Evolutionary conservation across 2,888 invertebrate genomes (phyloP).

Genomic region (Drosophila monieri): DNA sequence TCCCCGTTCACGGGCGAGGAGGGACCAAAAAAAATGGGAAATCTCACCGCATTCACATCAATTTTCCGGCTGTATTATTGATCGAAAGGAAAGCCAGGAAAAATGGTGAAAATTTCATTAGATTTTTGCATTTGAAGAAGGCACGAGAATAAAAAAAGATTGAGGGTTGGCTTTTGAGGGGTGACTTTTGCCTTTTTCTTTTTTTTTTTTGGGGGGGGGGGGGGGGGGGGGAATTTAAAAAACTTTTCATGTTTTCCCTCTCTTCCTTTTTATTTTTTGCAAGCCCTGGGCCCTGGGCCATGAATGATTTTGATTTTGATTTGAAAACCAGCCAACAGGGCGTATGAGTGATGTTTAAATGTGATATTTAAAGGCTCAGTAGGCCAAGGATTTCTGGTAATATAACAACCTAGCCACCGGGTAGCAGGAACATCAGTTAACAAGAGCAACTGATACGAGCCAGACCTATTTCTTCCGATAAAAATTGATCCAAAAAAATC

Average conservation of each 20-base stretch:
- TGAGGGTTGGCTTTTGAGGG: conserved; percentile 7
- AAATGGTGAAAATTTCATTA: conserved; percentile 43
- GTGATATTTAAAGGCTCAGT: neutral
- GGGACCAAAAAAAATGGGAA: neutral
- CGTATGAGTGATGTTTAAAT: neutral
- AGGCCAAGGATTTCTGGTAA: neutral
- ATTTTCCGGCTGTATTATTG: conserved; percentile 9
- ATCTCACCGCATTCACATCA: conserved; percentile 4
- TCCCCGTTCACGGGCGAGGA: too few relatives aligned
- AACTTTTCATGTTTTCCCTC: conserved; percentile 35
- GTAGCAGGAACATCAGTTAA: too few relatives aligned
- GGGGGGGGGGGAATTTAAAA: conserved; percentile 6
- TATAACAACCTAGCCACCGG: neutral
- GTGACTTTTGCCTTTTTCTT: conserved; percentile 1
- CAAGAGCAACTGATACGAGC: too few relatives aligned
- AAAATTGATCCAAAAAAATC: neutral
- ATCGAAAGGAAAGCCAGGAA: neutral
- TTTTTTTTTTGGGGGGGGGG: neutral
- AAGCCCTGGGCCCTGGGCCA: conserved; percentile 23
- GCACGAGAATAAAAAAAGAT: conserved; percentile 16
- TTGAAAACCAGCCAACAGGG: conserved; percentile 12
- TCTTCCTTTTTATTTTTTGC: neutral
- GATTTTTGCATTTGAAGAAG: conserved; percentile 46
- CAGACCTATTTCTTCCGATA: too few relatives aligned
- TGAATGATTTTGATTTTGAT: conserved; percentile 38